phyloP scores from a whole-genome alignment of 2,888 invertebrate genomes.

The Sesia bembeciformis region DNA sequence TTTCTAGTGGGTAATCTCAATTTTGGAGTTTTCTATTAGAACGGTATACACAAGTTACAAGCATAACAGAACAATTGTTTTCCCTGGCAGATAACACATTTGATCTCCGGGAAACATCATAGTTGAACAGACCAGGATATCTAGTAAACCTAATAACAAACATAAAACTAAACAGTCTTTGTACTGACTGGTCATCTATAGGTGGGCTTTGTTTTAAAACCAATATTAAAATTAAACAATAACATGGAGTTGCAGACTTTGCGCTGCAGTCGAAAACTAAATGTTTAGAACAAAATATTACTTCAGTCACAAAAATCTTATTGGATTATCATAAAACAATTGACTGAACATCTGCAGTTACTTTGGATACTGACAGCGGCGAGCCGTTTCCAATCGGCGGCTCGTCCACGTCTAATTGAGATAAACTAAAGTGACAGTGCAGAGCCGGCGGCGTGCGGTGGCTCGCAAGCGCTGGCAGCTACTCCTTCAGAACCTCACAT shows the following conservation, averaged over 20 bases:
- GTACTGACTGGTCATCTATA: conserved; percentile 57
- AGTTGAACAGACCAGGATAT: background rate
- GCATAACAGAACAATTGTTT: too few species aligned
- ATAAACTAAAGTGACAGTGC: background rate
- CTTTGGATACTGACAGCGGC: conserved; percentile 23
- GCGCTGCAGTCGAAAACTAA: conserved; percentile 7
- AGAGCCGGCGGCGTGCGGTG: conserved; percentile 22
- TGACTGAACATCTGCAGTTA: conserved; percentile 34
- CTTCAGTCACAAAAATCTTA: conserved; percentile 3
- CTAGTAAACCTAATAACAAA: conserved; percentile 54
- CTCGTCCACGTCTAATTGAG: background rate
- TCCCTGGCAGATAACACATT: too few species aligned
- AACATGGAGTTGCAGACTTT: conserved; percentile 1
- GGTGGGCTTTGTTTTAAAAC: conserved; percentile 46
- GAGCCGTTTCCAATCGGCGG: background rate
- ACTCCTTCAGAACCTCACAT: conserved; percentile 45
- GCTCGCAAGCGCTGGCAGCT: conserved; percentile 39
- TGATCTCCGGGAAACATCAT: background rate
- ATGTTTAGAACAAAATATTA: conserved; percentile 4
- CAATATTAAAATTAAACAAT: background rate
- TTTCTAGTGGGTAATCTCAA: too few species aligned
- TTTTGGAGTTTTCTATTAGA: too few species aligned
- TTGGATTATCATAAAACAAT: conserved; percentile 24
- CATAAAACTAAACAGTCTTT: conserved; percentile 67
- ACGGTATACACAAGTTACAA: too few species aligned